Conservation (phyloP, 2,797 vertebrate species). For the Enteromius argenteus region DNA sequence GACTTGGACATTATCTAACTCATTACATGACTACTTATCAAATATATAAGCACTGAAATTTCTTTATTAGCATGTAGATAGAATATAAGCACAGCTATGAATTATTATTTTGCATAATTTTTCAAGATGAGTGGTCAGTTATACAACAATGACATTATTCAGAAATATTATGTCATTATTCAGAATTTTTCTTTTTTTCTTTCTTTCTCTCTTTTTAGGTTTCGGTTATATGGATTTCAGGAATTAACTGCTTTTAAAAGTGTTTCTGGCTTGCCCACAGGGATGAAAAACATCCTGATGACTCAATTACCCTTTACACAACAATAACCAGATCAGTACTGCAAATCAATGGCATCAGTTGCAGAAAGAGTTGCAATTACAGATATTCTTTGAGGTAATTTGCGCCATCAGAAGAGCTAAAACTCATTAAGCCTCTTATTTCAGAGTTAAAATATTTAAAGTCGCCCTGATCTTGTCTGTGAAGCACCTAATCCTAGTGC, state of each 20-base stretch:
- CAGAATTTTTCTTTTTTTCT: rapidly evolving
- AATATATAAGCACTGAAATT: not conserved
- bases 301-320: constrained; percentile 59
- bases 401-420: constrained; percentile 9
- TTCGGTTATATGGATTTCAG: not conserved
- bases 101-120: not conserved
- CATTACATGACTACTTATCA: not conserved
- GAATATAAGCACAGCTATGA: not conserved
- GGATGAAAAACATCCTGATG: constrained; percentile 24
- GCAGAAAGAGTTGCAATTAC: constrained; percentile 65
- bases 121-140: not conserved
- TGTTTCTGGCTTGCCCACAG: constrained; percentile 2
- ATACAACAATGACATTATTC: not conserved
- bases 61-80: not conserved
- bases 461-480: constrained; percentile 10
- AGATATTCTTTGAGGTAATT: constrained; percentile 36
- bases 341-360: constrained; percentile 70
- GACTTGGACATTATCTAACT: not conserved
- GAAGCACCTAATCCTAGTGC: not conserved
- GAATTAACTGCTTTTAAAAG: constrained; percentile 2
- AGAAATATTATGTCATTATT: not conserved
- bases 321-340: constrained; percentile 55
- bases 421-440: constrained; percentile 1
- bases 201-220: no score
- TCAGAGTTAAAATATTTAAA: not conserved